These are phyloP conservation scores for Parazoanthus atlanticus DNA, from an alignment of 92 coral and sea anemone species.

Conservation along the genomic window DNA sequence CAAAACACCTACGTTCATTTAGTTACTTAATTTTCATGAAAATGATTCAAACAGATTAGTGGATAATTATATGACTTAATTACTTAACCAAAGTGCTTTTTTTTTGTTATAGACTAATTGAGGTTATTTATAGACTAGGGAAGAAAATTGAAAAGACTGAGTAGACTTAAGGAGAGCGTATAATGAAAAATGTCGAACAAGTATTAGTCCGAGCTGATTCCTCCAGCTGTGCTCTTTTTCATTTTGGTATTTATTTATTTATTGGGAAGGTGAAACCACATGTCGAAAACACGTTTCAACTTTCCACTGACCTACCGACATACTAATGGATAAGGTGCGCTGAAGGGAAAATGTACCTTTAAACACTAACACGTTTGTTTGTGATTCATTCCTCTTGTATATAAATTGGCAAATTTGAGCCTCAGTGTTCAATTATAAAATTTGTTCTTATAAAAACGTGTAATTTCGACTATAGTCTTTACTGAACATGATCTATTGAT, in stretches of 20 bases:
- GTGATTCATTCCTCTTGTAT: neutral
- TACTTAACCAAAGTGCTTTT: conserved; percentile 11
- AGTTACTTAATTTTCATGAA: neutral
- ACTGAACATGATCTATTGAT: too few species aligned
- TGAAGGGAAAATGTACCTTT: too few species aligned
- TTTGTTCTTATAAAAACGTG: too few species aligned
- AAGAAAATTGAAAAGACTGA: neutral
- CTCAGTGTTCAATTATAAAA: too few species aligned
- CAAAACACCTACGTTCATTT: neutral
- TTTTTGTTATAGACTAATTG: neutral
- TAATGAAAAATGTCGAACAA: neutral
- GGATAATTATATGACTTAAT: neutral
- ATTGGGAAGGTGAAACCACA: neutral
- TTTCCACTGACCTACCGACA: neutral
- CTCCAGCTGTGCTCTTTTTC: neutral
- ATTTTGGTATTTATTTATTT: neutral
- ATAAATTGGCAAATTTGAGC: neutral
- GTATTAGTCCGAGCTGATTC: neutral
- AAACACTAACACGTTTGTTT: too few species aligned
- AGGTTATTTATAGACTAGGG: neutral
- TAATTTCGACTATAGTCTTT: too few species aligned
- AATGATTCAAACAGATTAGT: neutral
- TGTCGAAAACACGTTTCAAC: neutral
- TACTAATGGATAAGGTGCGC: neutral
- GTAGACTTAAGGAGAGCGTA: neutral